Evolutionary conservation across 2,113 vertebrate genomes (phyloP).

Genomic region (Mesoclemmys tuberculata): DNA sequence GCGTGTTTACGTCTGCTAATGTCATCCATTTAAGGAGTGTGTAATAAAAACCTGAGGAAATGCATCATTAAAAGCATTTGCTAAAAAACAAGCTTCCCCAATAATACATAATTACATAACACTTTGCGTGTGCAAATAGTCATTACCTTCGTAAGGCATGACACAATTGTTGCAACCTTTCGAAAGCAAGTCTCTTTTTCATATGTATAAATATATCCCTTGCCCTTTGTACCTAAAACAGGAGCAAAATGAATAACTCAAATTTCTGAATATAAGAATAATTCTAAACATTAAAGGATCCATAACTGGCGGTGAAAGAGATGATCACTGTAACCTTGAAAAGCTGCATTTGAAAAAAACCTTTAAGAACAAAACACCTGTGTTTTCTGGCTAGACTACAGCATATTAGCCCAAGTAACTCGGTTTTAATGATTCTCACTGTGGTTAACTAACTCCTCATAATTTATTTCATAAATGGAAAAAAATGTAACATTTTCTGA

Average conservation of each 20-base stretch:
- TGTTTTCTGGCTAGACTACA: constrained; percentile 74
- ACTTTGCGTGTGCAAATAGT: constrained; percentile 39
- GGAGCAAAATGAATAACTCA: background rate
- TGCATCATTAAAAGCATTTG: background rate
- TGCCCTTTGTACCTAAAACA: background rate
- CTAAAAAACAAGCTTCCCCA: background rate
- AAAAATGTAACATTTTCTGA: constrained; percentile 78
- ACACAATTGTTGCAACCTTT: constrained; percentile 16
- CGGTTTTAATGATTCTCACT: constrained; percentile 66
- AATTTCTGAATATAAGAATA: constrained; percentile 17
- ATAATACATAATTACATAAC: constrained; percentile 15
- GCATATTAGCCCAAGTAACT: constrained; percentile 65
- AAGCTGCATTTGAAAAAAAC: constrained; percentile 19
- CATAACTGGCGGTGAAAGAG: background rate
- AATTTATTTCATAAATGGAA: constrained; percentile 77
- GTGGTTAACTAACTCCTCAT: constrained; percentile 61
- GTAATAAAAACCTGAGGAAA: constrained; percentile 15
- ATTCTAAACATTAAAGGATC: constrained; percentile 8
- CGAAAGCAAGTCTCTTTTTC: constrained; percentile 38
- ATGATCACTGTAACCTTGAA: constrained; percentile 51
- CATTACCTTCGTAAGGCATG: background rate
- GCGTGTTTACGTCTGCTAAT: background rate
- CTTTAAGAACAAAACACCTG: constrained; percentile 73
- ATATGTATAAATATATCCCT: constrained; percentile 18
- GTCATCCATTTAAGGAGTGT: constrained; percentile 21